Evolutionary conservation across 2,797 vertebrate genomes (phyloP), one percentile per base, ranked within the genome.

Genomic region (Loriculus beryllinus): DNA sequence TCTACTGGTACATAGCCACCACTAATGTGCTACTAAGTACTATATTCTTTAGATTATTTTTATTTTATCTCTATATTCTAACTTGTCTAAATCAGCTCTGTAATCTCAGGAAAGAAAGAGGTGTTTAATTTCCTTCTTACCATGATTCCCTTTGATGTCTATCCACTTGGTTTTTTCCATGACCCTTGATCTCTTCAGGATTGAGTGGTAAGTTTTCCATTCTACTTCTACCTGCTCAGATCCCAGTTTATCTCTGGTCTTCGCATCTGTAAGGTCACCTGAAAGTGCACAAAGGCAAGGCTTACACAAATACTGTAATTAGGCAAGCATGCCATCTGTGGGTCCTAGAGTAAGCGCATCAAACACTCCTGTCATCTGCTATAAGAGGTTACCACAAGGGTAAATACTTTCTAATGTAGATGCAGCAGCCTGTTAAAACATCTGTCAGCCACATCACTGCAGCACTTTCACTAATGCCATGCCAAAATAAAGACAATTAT

Each of bases 241-340:
- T 28, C 99, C 99, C 95, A 99, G 91, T 93, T 98, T 98, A 95
- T 98, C 99, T 96, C 98, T 98, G 6, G 98, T 99, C 97, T 99
- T 99, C 6, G 98, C 99, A 92, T 99, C 99, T 22, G 99, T 99
- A 94, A 99, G 97, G 93, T 99, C 99, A 77, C 99, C 99, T 99
- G 95, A 29, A 78, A 85, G 86, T 29, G 68, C 45, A 94, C 13
- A 92, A 47, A 92, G 35, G 25, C 21, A 72, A 90, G 93, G 82
- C 52, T 84, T n/a, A 64, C n/a, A 82, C 12, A 65, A 69, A 35
- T 16, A 43, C 31, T 59, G 18, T 63, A 67, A 79, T 8, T 63
- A 63, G 17, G 60, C 29, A 81, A 71, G 39, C 28, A 63, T 20
- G 10, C 45, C 52, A 49, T 33, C 28, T 37, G 31, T 81, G 59